Base-by-base conservation (phyloP, 2,888 invertebrate species). In the Falcaria lacertinaria region DNA sequence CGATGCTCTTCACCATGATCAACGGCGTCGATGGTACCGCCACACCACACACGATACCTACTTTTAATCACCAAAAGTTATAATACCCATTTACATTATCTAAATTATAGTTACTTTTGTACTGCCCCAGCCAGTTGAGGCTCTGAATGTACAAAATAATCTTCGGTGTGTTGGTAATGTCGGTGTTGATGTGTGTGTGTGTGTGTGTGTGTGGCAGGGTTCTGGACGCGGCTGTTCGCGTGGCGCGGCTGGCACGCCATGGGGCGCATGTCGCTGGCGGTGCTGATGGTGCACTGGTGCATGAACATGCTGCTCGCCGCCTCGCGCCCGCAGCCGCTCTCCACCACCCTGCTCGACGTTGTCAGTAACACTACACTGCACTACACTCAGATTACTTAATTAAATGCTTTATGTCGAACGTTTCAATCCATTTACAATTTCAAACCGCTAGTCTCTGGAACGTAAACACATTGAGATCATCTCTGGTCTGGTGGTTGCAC, bases 211-310 rank as follows among this genome's bases (percentile, higher is more conserved):
- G 6, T 4, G 19, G 19, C 7, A 69, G 74, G 54, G 8, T n/a
- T 45, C 2, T 42, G 43, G 34, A 52, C 64, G 51, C 46, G 47
- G 11, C 41, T 62, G 34, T 45, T 69, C 39, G 51, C 64, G 17
- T 74, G 74, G 74, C 45, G 55, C 16, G 61, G 69, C 7, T 73
- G 66, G 68, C 52, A 53, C 33, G 54, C 60, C n/a, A 50, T 64
- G 48, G 65, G 68, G 2, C 63, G 75, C 35, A 48, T 72, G 66
- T 72, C 74, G 2, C 61, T 77, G 43, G 52, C 68, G 4, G 64
- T 69, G 44, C 58, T 75, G 42, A 47, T 72, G 60, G 45, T 68
- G 49, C 77, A 77, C 58, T 74, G 72, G 73, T 44, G 50, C 42
- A 52, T 64, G 49, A 65, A 59, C 54, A 44, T 72, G 39, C 42